Base-by-base conservation (phyloP, 2,888 invertebrate species). In the Dioctria rufipes region DNA sequence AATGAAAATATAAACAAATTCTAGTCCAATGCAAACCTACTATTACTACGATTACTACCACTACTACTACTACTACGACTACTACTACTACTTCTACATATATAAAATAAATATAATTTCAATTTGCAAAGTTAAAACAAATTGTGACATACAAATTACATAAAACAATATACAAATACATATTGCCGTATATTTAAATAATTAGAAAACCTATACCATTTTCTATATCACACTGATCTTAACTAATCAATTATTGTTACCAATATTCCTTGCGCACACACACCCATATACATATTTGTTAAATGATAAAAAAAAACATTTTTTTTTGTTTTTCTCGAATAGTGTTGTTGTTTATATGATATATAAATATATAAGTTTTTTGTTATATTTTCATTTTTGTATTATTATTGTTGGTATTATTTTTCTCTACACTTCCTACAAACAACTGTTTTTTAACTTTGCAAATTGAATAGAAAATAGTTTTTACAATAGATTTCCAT, bases 401-500 rank as follows among this genome's bases (percentile, higher is more conserved):
- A 77, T 77, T 77, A 77, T 46, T 77, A 58, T 73, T 73, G 77
- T 77, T 77, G 77, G 77, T 77, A 77, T 77, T 77, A 77, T 77
- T 77, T 54, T 77, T 63, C 49, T 77, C 25, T 37, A 9, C 46
- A 40, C 43, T 58, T 58, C 11, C 42, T 43, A 60, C 39, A 40
- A 13, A 5, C 69, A 46, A 37, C 51, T 5, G 40, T n/a, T 63
- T 63, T 37, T 77, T 77, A 77, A 49, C 77, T 77, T 77, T 63
- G 77, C 77, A 77, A 77, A 77, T 77, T 77, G 77, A 77, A 77
- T 63, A 46, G 49, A 77, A 58, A 63, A 58, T 58, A 58, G 60
- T 58, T 63, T 66, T 80, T 80, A 81, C 81, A 80, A 81, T 81
- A 81, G 81, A 25, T 25, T 81, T 81, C 81, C 81, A 69, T 63